These are phyloP conservation scores for Strix aluco DNA, from an alignment of 2,113 vertebrate genomes.

Conservation along the genomic window DNA sequence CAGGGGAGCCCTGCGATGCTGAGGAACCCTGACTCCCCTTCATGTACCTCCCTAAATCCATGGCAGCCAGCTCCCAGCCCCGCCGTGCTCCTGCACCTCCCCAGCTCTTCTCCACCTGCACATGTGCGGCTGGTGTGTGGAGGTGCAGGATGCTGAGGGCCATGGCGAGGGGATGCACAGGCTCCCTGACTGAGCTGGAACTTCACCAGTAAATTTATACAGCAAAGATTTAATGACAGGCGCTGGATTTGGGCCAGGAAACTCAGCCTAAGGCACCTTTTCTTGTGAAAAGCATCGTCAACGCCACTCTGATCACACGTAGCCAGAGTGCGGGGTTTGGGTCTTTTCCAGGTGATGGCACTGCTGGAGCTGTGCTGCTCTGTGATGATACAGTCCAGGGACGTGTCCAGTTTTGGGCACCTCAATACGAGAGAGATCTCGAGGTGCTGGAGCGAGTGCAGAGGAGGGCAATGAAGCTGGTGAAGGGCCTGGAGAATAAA, in stretches of 20 bases:
- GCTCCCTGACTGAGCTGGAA: neutral
- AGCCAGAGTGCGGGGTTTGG: neutral
- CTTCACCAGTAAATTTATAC: neutral
- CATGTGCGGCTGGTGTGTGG: rapidly evolving
- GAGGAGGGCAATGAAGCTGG: no score
- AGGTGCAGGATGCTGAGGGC: neutral
- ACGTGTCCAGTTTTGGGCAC: no score
- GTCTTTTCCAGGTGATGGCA: neutral
- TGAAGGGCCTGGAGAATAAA: no score
- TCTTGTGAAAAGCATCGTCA: neutral
- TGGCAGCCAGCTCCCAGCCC: rapidly evolving
- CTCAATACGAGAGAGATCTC: no score
- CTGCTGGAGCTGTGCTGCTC: neutral
- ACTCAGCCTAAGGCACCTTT: neutral
- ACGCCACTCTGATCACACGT: neutral
- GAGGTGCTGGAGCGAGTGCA: no score
- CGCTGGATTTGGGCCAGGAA: neutral
- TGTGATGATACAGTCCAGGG: rapidly evolving
- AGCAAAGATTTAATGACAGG: neutral
- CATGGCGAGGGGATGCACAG: neutral
- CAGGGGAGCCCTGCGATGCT: neutral
- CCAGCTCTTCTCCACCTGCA: neutral
- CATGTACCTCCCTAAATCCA: neutral
- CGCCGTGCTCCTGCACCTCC: neutral
- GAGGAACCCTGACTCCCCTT: neutral